Percentiles rank a stretch among this genome's conserved stretches.
These are phyloP conservation scores for Leptopilina drosophilae DNA, from an alignment of 2,888 invertebrate species.

Conservation along the genomic window DNA sequence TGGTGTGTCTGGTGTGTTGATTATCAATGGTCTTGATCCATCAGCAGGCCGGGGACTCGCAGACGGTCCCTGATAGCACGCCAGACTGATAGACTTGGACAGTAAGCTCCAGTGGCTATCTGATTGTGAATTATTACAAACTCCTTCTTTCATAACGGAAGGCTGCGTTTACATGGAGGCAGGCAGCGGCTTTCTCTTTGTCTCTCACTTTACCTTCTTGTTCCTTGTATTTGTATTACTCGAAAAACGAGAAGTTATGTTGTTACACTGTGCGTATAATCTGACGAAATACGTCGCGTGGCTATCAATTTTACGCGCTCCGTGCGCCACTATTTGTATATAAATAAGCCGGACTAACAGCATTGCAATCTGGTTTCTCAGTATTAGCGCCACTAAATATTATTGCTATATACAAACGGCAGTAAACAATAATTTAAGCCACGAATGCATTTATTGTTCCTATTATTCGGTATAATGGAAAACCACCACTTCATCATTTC, in stretches of 20 bases:
- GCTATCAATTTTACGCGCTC: slow-evolving; percentile 45
- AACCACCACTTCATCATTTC: neutral
- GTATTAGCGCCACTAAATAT: slow-evolving; percentile 36
- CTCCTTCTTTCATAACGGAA: slow-evolving; percentile 56
- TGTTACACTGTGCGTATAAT: slow-evolving; percentile 16
- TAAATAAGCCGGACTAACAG: neutral
- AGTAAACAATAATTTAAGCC: slow-evolving; percentile 24
- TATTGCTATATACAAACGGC: slow-evolving; percentile 15
- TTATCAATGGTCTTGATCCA: slow-evolving; percentile 6
- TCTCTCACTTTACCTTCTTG: slow-evolving; percentile 2
- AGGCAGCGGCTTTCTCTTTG: slow-evolving; percentile 52
- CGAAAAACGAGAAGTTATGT: slow-evolving; percentile 27
- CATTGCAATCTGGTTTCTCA: slow-evolving; percentile 25
- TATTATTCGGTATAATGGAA: neutral
- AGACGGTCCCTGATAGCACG: neutral
- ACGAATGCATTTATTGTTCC: neutral
- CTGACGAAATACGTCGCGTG: slow-evolving; percentile 52
- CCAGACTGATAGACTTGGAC: slow-evolving; percentile 1
- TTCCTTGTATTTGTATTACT: slow-evolving; percentile 12
- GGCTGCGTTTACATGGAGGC: slow-evolving; percentile 57
- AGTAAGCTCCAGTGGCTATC: slow-evolving; percentile 57
- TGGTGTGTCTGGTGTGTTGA: neutral
- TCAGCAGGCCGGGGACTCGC: neutral
- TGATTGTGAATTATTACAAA: slow-evolving; percentile 72
- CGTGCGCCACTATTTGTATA: neutral